A percentile compares a stretch with the other conserved stretches of the same genome.
Conservation (phyloP, 37 sponge, comb jelly and placozoan genomes). For the Spongilla lacustris region DNA sequence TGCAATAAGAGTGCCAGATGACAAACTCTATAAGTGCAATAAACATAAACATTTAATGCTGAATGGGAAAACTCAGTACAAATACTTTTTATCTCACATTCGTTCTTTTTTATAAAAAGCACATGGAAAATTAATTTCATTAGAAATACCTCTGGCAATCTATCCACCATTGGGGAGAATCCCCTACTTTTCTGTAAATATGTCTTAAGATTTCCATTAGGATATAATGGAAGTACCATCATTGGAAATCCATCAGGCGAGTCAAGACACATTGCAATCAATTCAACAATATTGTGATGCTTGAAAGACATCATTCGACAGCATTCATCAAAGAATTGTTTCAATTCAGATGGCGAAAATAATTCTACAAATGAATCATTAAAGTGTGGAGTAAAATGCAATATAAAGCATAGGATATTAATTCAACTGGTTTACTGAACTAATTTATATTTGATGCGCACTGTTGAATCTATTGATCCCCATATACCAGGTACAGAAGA, state of each 20-base stretch:
- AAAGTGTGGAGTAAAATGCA: too few relatives aligned
- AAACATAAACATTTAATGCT: background rate
- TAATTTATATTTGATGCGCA: too few relatives aligned
- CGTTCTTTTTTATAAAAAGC: too few relatives aligned
- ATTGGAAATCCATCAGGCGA: constrained; percentile 21
- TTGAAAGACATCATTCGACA: constrained; percentile 19
- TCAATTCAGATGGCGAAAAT: background rate
- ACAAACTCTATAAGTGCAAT: background rate
- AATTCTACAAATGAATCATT: background rate
- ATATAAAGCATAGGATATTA: too few relatives aligned
- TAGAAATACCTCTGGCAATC: background rate
- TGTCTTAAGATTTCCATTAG: constrained; percentile 16
- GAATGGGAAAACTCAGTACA: too few relatives aligned
- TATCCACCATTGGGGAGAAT: background rate
- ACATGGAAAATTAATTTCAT: too few relatives aligned
- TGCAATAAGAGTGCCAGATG: background rate
- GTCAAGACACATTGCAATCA: constrained; percentile 28
- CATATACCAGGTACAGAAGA: too few relatives aligned
- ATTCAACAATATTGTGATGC: constrained; percentile 29
- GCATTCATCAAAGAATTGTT: constrained; percentile 33
- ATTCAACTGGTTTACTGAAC: too few relatives aligned
- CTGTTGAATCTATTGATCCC: too few relatives aligned
- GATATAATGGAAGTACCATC: constrained; percentile 19
- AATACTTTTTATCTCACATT: too few relatives aligned
- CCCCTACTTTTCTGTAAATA: background rate